Conservation (phyloP, 1,140 invertebrate species). For the Drosophila simulans region DNA sequence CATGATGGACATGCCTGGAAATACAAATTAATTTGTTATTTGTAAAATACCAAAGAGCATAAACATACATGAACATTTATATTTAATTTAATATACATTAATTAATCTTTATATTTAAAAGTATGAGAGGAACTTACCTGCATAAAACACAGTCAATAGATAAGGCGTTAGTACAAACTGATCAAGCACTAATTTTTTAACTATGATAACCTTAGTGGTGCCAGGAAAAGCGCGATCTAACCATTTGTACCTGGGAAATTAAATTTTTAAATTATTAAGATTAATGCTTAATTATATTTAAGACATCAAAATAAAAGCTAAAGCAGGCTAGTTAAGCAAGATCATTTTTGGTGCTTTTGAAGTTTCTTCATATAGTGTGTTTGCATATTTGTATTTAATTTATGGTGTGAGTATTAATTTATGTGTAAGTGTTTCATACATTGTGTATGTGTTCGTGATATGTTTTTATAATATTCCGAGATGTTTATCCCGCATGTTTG, state of each 20-base stretch:
- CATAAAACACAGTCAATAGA: conserved; percentile 89
- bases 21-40: neutral
- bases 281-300: neutral
- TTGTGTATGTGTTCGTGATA: too few relatives aligned
- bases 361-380: neutral
- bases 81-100: neutral
- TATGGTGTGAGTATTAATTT: neutral
- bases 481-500: neutral
- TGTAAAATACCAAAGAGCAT: neutral
- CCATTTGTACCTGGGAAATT: conserved; percentile 89
- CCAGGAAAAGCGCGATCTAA: conserved; percentile 89
- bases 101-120: too few relatives aligned
- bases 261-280: neutral
- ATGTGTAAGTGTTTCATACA: neutral
- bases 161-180: conserved; percentile 91
- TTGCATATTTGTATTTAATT: neutral
- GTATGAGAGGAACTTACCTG: conserved; percentile 84
- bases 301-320: neutral
- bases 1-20: conserved; percentile 89
- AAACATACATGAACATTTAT: conserved; percentile 8
- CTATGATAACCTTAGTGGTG: conserved; percentile 87
- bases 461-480: neutral
- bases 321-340: conserved; percentile 18
- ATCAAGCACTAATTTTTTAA: conserved; percentile 90
- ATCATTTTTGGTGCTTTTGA: neutral